phyloP scores from a whole-genome alignment of 2,113 vertebrate species.

The Tricholaema leucomelas region DNA sequence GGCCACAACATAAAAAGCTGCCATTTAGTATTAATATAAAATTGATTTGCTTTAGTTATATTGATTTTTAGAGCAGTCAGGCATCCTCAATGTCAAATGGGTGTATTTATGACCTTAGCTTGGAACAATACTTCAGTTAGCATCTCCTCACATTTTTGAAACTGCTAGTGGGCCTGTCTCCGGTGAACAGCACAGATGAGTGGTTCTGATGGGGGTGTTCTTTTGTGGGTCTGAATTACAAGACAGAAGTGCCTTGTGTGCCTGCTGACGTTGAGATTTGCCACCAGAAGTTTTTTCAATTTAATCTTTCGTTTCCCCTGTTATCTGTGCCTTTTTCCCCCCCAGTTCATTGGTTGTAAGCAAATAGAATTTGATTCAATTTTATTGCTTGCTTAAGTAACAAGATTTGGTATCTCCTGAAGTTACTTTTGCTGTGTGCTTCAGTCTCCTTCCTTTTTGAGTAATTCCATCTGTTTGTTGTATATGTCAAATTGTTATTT shows the following conservation, averaged over 20 bases:
- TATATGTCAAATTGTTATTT: slow-evolving; percentile 61
- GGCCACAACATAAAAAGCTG: not conserved
- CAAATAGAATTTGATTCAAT: not conserved
- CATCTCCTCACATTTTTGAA: not conserved
- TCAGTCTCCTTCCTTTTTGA: slow-evolving; percentile 39
- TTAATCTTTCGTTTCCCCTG: not conserved
- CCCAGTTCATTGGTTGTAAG: not conserved
- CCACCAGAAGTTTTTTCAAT: not conserved
- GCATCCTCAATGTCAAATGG: not conserved
- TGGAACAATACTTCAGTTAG: not conserved
- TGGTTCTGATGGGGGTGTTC: rapidly evolving
- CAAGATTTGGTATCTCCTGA: not conserved
- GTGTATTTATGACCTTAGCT: not conserved
- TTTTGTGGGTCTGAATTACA: not conserved
- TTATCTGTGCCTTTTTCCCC: not conserved
- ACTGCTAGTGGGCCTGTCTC: not conserved
- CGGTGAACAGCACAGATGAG: not conserved
- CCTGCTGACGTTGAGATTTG: not conserved
- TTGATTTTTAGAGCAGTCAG: not conserved
- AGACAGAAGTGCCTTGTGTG: not conserved
- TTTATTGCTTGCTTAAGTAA: slow-evolving; percentile 9
- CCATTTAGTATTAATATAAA: not conserved
- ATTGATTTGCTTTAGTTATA: not conserved
- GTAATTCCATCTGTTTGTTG: slow-evolving; percentile 64
- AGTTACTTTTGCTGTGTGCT: slow-evolving; percentile 1